phyloP scores from a whole-genome alignment of 1,140 invertebrate species.

The Schlechtendalia chinensis region DNA sequence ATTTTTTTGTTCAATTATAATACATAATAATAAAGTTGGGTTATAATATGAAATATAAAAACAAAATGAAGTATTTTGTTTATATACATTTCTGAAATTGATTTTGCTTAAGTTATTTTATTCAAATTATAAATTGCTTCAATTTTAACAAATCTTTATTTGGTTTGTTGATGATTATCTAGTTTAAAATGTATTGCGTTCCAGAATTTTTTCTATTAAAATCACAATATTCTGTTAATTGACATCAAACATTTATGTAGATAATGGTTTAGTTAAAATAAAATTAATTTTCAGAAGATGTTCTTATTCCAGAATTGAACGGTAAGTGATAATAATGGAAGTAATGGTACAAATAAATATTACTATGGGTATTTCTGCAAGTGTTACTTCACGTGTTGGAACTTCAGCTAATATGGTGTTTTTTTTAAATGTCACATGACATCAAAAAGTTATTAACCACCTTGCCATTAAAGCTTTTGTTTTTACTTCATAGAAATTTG shows the following conservation, averaged over 20 bases:
- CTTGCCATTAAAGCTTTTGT: background rate
- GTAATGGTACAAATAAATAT: no score
- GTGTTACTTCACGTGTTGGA: no score
- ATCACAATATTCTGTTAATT: background rate
- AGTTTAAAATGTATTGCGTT: background rate
- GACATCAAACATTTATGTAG: background rate
- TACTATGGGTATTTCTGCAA: background rate
- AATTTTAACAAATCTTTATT: no score
- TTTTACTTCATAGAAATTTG: background rate
- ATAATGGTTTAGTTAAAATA: background rate
- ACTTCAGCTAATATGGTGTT: no score
- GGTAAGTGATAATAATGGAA: background rate
- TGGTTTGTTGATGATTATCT: background rate
- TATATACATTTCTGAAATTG: no score
- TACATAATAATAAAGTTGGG: background rate
- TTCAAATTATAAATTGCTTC: no score
- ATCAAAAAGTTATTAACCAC: background rate
- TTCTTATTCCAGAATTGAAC: background rate
- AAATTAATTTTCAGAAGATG: constrained; percentile 1
- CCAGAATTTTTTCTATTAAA: background rate
- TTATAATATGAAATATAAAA: background rate
- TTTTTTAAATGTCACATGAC: background rate
- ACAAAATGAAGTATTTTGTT: no score
- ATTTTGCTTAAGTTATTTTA: no score
- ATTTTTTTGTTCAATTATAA: background rate